Percentiles rank a stretch among this genome's conserved stretches.
These are phyloP conservation scores for Epinephelus malabaricus DNA, from an alignment of 2,797 vertebrate species.

Conservation along the genomic window DNA sequence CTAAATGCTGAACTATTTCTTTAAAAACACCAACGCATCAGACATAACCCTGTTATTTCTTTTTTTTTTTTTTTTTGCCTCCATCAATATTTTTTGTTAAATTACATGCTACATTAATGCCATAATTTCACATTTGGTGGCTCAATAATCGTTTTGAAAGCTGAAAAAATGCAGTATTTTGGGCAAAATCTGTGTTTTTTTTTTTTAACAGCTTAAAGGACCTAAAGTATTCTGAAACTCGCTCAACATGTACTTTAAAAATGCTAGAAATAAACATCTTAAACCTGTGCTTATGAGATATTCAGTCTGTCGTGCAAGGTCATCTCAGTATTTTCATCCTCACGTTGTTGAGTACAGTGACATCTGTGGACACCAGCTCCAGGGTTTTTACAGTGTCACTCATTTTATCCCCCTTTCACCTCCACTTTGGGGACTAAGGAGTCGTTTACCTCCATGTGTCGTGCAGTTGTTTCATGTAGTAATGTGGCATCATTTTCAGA, in stretches of 20 bases:
- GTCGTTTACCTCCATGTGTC: constrained; percentile 13
- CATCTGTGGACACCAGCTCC: background rate
- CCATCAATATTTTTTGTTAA: background rate
- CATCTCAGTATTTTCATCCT: constrained; percentile 26
- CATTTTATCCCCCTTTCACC: background rate
- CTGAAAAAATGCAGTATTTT: background rate
- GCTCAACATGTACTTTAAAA: background rate
- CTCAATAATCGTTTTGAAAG: background rate
- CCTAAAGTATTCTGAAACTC: background rate
- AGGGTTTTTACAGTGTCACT: background rate
- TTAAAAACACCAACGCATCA: no score
- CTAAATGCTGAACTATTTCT: no score
- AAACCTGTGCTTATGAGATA: background rate
- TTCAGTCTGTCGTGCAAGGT: background rate
- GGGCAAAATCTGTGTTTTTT: background rate
- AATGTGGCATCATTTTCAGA: constrained; percentile 20
- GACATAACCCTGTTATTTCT: no score
- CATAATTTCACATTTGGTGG: background rate
- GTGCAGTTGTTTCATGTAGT: constrained; percentile 10
- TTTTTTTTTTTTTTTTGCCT: no score
- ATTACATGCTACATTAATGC: background rate
- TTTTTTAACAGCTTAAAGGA: background rate
- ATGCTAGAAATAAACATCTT: background rate
- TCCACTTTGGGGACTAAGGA: background rate
- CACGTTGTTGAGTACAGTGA: background rate